Evolutionary conservation across 2,113 vertebrate species (phyloP), one percentile per base, ranked within the genome.

Genomic region (Odontophorus gujanensis): DNA sequence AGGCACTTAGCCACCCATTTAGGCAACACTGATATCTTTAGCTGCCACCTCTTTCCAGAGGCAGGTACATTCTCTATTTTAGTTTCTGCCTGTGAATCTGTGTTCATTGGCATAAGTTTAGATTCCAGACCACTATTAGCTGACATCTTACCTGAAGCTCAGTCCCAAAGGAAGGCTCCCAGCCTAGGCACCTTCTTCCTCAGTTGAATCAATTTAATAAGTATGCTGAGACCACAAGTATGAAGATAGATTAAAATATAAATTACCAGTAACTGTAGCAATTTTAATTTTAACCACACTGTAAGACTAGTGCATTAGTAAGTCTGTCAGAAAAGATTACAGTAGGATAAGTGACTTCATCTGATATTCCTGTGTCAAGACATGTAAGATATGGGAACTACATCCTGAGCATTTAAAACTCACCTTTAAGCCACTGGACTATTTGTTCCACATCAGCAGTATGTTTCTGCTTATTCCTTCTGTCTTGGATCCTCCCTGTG

Each of bases 1-100:
- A 91, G 61, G 79, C 89, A 80, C 89, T 94, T 95, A 91, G 76
- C 59, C 48, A 12, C 34, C 63, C 84, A 62, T 85, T 96, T 91
- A 85, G 63, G 67, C 59, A 74, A 7, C 28, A 7, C 26, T 63
- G 62, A 50, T 96, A 87, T 32, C 84, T 22, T 30, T 48, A 47
- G 26, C 66, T 82, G 84, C 42, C 78, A 63, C 77, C 77, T 47
- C 83, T 87, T 48, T 81, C 43, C 63, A 53, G 75, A 66, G 62
- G 50, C 74, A 63, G 26, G 62, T 79, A 45, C 7, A 11, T 59
- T 91, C n/a, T 14, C 22, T 32, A 25, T 74, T 74, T 90, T 57
- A 30, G 55, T 76, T 69, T 82, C 63, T 79, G 26, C 32, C 67
- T 19, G 2, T 32, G 45, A 59, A 6, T 78, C 89, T 84, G 43